Conservation (phyloP, 92 coral and sea anemone genomes). For the Epizoanthus illoricatus region DNA sequence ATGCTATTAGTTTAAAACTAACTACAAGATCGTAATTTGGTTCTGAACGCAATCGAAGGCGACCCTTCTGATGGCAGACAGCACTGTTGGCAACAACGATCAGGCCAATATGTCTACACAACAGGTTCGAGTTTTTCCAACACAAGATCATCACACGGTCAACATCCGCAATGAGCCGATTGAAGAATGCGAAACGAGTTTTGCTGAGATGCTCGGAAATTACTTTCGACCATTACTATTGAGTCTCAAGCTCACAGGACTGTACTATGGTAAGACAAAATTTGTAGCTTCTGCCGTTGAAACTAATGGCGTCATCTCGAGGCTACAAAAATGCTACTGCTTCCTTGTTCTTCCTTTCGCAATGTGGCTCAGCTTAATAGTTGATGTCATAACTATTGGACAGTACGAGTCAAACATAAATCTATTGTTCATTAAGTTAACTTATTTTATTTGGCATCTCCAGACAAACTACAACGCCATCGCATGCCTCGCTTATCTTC, state of each 20-base stretch:
- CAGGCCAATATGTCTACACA: background rate
- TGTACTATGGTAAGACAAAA: constrained; percentile 19
- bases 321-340: constrained; percentile 12
- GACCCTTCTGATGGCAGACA: too few relatives aligned
- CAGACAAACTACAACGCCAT: constrained; percentile 2
- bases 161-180: background rate
- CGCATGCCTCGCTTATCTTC: background rate
- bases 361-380: background rate
- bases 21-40: too few relatives aligned
- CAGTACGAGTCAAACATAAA: background rate
- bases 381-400: background rate
- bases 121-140: background rate
- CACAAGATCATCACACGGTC: background rate
- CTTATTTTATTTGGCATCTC: background rate
- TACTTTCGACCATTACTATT: too few relatives aligned
- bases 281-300: background rate
- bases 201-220: too few relatives aligned
- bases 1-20: too few relatives aligned
- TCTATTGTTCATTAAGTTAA: background rate
- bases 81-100: too few relatives aligned
- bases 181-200: constrained; percentile 10
- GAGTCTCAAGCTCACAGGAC: too few relatives aligned
- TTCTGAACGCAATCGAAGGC: too few relatives aligned
- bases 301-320: background rate
- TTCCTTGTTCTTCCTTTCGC: background rate